A percentile compares a stretch with the other conserved stretches of the same genome.
Conservation (phyloP, 35 echinoderm and acorn worm genomes). For the Heliocidaris erythrogramma region DNA sequence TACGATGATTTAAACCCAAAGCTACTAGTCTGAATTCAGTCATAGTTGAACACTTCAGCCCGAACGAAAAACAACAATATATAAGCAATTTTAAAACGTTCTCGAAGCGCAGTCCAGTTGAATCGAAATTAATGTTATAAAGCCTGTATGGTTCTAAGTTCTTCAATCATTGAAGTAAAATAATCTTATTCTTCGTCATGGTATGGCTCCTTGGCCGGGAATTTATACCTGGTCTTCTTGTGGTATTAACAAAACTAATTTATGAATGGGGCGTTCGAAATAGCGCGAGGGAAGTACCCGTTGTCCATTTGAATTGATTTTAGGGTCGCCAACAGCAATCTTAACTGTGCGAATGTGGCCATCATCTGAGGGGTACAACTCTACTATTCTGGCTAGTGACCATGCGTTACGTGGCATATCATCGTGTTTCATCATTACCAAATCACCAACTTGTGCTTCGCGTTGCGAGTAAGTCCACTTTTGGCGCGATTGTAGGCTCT, state of each 20-base stretch:
- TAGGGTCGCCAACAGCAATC: slow-evolving; percentile 16
- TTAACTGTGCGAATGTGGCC: slow-evolving; percentile 50
- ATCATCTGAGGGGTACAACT: slow-evolving; percentile 30
- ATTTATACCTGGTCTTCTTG: slow-evolving; percentile 26
- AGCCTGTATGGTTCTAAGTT: too few relatives aligned
- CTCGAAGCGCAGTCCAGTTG: background rate
- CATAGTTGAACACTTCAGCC: too few relatives aligned
- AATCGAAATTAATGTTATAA: too few relatives aligned
- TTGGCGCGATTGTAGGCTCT: slow-evolving; percentile 53
- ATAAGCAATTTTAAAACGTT: background rate
- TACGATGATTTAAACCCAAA: too few relatives aligned
- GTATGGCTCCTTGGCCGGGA: slow-evolving; percentile 40
- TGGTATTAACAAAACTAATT: slow-evolving; percentile 62
- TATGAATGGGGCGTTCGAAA: slow-evolving; percentile 64
- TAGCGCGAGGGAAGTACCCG: background rate
- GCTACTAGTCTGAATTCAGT: too few relatives aligned
- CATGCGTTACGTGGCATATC: slow-evolving; percentile 54
- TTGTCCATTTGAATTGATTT: slow-evolving; percentile 46
- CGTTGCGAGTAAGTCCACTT: slow-evolving; percentile 50
- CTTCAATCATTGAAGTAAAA: background rate
- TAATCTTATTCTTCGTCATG: background rate
- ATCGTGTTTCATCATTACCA: slow-evolving; percentile 57
- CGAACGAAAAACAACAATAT: background rate
- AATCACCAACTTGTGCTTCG: slow-evolving; percentile 52
- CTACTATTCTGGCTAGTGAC: slow-evolving; percentile 46